phyloP scores from a whole-genome alignment of 1,140 invertebrate genomes.

The Neodiprion virginianus region DNA sequence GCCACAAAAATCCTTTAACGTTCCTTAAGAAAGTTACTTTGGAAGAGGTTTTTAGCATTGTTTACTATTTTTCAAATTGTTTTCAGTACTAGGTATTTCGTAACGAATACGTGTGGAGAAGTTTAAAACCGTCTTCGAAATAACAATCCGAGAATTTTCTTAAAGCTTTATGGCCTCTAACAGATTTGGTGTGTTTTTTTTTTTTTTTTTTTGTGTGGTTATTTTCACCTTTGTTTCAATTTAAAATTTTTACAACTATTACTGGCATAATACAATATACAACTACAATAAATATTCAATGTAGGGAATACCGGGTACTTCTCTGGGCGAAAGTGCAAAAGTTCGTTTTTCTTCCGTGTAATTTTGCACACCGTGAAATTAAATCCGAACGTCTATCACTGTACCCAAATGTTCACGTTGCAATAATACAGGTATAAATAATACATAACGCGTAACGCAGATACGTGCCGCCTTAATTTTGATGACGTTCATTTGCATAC shows the following conservation, averaged over 20 bases:
- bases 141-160: neutral
- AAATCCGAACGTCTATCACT: no score
- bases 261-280: neutral
- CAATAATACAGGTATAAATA: neutral
- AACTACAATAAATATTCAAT: conserved; percentile 1
- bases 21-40: neutral
- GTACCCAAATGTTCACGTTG: no score
- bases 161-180: neutral
- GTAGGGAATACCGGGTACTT: neutral
- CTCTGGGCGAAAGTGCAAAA: neutral
- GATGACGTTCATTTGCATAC: neutral
- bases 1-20: neutral
- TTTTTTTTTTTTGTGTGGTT: no score
- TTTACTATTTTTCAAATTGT: no score
- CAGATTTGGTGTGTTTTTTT: neutral
- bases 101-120: neutral
- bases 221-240: no score
- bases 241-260: neutral
- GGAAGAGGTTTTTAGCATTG: neutral
- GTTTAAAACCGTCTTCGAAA: neutral
- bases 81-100: no score
- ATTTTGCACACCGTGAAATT: no score
- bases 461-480: neutral
- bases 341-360: neutral
- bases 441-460: neutral